These are phyloP conservation scores for Onchidella celtica DNA, from an alignment of 2,888 invertebrate species.

Conservation along the genomic window DNA sequence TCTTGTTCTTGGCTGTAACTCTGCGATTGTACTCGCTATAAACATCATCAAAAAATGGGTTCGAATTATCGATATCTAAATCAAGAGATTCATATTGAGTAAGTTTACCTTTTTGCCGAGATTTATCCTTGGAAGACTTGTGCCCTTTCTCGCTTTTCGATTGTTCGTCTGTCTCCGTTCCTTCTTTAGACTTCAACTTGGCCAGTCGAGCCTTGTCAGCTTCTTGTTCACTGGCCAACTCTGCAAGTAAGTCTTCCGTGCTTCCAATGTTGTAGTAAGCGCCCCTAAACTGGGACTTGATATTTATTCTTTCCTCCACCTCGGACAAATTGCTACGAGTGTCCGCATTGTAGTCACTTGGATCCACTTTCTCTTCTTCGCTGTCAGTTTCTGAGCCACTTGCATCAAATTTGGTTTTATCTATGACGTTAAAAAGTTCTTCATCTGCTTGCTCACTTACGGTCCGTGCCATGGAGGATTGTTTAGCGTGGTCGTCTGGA, in stretches of 20 bases:
- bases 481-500: background rate
- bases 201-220: constrained; percentile 2
- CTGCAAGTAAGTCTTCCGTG: constrained; percentile 44
- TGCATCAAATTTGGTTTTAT: background rate
- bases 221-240: constrained; percentile 28
- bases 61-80: constrained; percentile 44
- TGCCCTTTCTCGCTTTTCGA: background rate
- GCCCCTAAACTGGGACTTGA: constrained; percentile 41
- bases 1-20: background rate
- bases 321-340: constrained; percentile 25
- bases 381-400: background rate
- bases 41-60: constrained; percentile 44
- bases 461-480: background rate
- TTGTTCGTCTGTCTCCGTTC: background rate
- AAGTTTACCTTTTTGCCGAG: constrained; percentile 39
- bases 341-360: constrained; percentile 32
- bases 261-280: constrained; percentile 48
- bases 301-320: constrained; percentile 33
- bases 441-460: background rate
- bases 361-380: background rate
- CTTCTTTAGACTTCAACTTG: background rate
- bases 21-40: constrained; percentile 39
- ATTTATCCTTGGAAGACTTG: background rate
- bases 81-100: constrained; percentile 45
- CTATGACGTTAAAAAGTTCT: background rate